Percentiles rank a stretch among this genome's conserved stretches.
Conservation (phyloP, 2,888 invertebrate genomes). For the Mesopsocus fuscifrons region DNA sequence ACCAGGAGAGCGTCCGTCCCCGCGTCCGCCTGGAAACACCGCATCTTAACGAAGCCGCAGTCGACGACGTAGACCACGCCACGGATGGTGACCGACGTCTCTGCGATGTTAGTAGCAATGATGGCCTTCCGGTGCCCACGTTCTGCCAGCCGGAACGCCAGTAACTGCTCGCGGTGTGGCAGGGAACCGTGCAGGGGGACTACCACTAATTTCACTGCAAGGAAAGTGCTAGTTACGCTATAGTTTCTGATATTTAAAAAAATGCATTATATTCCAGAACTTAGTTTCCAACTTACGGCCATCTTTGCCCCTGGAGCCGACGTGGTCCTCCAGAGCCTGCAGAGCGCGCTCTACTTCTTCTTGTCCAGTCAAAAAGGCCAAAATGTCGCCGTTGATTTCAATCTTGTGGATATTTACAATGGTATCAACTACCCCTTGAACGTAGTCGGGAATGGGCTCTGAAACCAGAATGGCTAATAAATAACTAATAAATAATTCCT, state of each 20-base stretch:
- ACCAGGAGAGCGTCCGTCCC: slow-evolving; percentile 70
- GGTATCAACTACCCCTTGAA: slow-evolving; percentile 71
- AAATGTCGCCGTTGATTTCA: slow-evolving; percentile 66
- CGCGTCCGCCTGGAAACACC: slow-evolving; percentile 68
- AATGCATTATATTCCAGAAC: slow-evolving; percentile 10
- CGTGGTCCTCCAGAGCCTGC: slow-evolving; percentile 40
- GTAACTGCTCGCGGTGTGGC: slow-evolving; percentile 67
- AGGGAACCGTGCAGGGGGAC: slow-evolving; percentile 80
- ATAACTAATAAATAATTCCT: too few relatives aligned
- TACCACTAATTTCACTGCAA: slow-evolving; percentile 23
- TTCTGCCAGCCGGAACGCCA: slow-evolving; percentile 58
- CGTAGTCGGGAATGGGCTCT: slow-evolving; percentile 80
- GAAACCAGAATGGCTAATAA: too few relatives aligned
- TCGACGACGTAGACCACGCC: slow-evolving; percentile 89
- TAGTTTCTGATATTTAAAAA: too few relatives aligned
- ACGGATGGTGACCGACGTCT: slow-evolving; percentile 88
- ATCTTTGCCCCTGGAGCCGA: slow-evolving; percentile 18
- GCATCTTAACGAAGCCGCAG: slow-evolving; percentile 86
- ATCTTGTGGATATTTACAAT: slow-evolving; percentile 73
- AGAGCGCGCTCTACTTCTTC: slow-evolving; percentile 79
- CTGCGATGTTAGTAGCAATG: slow-evolving; percentile 90
- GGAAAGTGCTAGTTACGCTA: too few relatives aligned
- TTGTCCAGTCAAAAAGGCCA: slow-evolving; percentile 84
- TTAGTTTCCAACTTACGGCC: slow-evolving; percentile 12
- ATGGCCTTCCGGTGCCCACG: slow-evolving; percentile 70